phyloP scores from a whole-genome alignment of 2,888 invertebrate species.

The Polia nebulosa region DNA sequence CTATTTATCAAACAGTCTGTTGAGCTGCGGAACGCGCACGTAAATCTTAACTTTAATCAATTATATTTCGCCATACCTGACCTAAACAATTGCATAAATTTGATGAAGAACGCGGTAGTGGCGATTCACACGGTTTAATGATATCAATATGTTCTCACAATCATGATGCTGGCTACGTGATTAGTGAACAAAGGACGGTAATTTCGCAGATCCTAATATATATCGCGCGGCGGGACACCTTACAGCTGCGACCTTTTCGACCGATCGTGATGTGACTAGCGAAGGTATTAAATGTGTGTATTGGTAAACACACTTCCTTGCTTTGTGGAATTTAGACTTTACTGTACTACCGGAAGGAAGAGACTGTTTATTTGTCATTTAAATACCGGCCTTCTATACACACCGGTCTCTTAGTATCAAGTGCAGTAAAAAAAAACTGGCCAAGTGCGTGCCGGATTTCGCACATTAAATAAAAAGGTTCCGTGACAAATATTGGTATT shows the following conservation, averaged over 20 bases:
- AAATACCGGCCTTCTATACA: conserved; percentile 43
- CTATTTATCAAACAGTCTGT: conserved; percentile 10
- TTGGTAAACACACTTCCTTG: conserved; percentile 55
- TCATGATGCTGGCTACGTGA: conserved; percentile 61
- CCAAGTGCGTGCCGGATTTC: too few relatives aligned
- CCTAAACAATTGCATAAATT: conserved; percentile 48
- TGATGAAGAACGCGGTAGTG: conserved; percentile 58
- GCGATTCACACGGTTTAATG: conserved; percentile 62
- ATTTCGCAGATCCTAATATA: conserved; percentile 57
- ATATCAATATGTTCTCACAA: conserved; percentile 58
- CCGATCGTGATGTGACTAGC: conserved; percentile 62
- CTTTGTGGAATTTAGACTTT: conserved; percentile 44
- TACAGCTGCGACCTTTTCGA: conserved; percentile 55
- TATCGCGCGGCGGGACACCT: conserved; percentile 27
- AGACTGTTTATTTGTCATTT: conserved; percentile 38
- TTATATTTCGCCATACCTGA: conserved; percentile 39
- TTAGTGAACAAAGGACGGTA: conserved; percentile 44
- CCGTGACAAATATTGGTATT: too few relatives aligned
- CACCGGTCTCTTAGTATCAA: not conserved
- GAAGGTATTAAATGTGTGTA: conserved; percentile 49
- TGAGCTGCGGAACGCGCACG: not conserved
- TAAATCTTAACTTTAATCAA: conserved; percentile 20
- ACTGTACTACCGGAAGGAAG: conserved; percentile 53
- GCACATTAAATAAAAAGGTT: too few relatives aligned
- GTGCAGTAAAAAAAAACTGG: too few relatives aligned